phyloP scores from a whole-genome alignment of 2,888 invertebrate genomes.

The Alcis repandata region DNA sequence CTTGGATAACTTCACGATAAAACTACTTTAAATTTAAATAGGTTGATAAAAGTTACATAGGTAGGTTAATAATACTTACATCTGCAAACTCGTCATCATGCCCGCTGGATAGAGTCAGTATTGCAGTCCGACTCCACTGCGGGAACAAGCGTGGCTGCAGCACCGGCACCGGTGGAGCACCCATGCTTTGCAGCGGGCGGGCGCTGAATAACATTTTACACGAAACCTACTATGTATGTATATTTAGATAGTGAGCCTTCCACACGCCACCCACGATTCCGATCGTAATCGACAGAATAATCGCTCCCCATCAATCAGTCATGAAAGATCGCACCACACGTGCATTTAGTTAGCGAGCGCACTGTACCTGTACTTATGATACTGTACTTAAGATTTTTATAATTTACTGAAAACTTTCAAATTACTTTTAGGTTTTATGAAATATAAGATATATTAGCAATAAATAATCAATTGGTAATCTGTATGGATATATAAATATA shows the following conservation, averaged over 20 bases:
- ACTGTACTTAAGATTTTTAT: no score
- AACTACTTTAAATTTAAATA: no score
- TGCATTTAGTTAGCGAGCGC: constrained; percentile 5
- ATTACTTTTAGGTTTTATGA: no score
- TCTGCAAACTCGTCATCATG: constrained; percentile 58
- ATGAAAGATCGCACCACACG: constrained; percentile 18
- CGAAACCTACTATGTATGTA: neutral
- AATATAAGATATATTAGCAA: no score
- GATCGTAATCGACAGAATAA: constrained; percentile 35
- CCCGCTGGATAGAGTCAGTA: constrained; percentile 62
- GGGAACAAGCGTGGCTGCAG: constrained; percentile 60
- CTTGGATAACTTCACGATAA: no score
- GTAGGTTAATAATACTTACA: constrained; percentile 41
- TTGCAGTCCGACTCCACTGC: constrained; percentile 75
- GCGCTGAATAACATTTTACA: constrained; percentile 63
- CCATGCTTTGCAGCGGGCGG: constrained; percentile 60
- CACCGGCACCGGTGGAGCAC: constrained; percentile 59
- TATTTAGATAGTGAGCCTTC: constrained; percentile 27
- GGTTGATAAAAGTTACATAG: no score
- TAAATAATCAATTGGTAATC: no score
- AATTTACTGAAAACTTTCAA: no score
- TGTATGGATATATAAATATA: no score
- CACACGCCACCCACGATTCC: constrained; percentile 41
- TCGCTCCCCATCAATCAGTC: constrained; percentile 21
- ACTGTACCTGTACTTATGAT: no score